phyloP scores from a whole-genome alignment of 1,140 invertebrate genomes.

The Solenopsis fugax region DNA sequence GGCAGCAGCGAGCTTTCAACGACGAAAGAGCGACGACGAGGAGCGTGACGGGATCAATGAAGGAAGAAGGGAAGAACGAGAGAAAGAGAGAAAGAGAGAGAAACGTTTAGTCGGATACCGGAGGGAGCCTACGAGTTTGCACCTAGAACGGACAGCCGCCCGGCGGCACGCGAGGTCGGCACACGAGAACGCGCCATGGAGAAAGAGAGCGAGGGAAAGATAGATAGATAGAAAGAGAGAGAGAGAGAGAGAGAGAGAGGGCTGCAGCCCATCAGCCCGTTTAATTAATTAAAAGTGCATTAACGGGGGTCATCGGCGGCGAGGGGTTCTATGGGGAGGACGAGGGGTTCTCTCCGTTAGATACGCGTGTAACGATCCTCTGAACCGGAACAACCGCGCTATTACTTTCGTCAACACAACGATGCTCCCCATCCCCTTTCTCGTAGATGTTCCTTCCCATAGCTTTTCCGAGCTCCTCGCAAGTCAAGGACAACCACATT shows the following conservation, averaged over 20 bases:
- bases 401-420: slow-evolving; percentile 82
- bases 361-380: slow-evolving; percentile 78
- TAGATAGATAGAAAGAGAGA: slow-evolving; percentile 55
- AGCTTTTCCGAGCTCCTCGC: background rate
- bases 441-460: slow-evolving; percentile 29
- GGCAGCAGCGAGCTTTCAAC: slow-evolving; percentile 43
- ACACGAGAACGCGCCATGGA: slow-evolving; percentile 57
- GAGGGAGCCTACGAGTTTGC: slow-evolving; percentile 81
- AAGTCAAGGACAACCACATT: background rate
- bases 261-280: slow-evolving; percentile 82
- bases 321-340: slow-evolving; percentile 52
- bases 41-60: slow-evolving; percentile 31
- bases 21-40: slow-evolving; percentile 16
- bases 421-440: background rate
- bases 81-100: slow-evolving; percentile 31
- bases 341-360: slow-evolving; percentile 63
- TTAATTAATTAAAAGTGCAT: slow-evolving; percentile 88
- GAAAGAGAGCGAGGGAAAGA: no score
- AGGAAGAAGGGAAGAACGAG: slow-evolving; percentile 12
- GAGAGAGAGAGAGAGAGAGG: slow-evolving; percentile 71
- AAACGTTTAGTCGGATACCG: slow-evolving; percentile 55
- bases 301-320: slow-evolving; percentile 77
- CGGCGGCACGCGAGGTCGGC: slow-evolving; percentile 85
- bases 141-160: slow-evolving; percentile 80
- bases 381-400: slow-evolving; percentile 80